Conservation (phyloP, 2,113 vertebrate genomes). For the Notarius quadriscutis region DNA sequence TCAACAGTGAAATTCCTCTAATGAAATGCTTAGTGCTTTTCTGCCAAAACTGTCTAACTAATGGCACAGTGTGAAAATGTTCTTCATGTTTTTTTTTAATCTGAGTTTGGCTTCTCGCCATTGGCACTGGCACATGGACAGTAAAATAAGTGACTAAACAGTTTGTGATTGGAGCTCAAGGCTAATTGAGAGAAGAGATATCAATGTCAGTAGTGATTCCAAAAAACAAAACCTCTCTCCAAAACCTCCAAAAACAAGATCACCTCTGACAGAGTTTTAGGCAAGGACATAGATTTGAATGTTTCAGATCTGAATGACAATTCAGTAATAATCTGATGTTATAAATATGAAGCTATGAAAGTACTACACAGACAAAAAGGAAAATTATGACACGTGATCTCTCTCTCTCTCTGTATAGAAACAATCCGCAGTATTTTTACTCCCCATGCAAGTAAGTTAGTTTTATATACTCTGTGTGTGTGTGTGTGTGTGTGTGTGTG, state of each 20-base stretch:
- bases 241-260: too few relatives aligned
- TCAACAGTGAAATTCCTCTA: not conserved
- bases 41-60: not conserved
- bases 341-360: not conserved
- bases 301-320: not conserved
- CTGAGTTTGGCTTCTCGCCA: not conserved
- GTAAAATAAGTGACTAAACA: slow-evolving; percentile 24
- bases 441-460: not conserved
- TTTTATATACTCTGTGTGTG: too few relatives aligned
- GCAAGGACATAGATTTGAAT: not conserved
- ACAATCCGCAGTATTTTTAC: not conserved
- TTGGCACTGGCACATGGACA: not conserved
- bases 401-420: not conserved
- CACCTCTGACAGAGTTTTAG: slow-evolving; percentile 20
- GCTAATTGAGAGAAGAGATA: slow-evolving; percentile 1
- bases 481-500: too few relatives aligned
- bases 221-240: not conserved
- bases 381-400: not conserved
- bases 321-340: not conserved
- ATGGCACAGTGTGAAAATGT: not conserved
- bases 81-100: not conserved
- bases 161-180: slow-evolving; percentile 1
- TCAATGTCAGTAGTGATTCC: slow-evolving; percentile 11
- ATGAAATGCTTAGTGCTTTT: not conserved
- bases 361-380: not conserved